phyloP scores from a whole-genome alignment of 2,113 vertebrate species.

The Antennarius striatus region DNA sequence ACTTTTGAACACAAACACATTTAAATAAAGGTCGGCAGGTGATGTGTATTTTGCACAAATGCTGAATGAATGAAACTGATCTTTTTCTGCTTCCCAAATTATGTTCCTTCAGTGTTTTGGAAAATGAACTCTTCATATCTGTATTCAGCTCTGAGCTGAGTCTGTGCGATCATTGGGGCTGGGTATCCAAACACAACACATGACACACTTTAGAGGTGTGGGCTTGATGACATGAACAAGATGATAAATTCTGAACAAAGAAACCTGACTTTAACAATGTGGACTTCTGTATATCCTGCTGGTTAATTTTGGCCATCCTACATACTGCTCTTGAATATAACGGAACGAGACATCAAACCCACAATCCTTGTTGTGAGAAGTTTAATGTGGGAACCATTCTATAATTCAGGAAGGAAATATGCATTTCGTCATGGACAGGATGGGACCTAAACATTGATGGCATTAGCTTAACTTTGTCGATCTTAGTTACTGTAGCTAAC shows the following conservation, averaged over 20 bases:
- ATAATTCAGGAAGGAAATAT: too few species aligned
- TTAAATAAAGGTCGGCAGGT: conserved; percentile 24
- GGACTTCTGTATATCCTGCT: too few species aligned
- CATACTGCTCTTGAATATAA: too few species aligned
- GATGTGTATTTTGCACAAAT: conserved; percentile 35
- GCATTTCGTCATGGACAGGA: too few species aligned
- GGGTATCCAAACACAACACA: conserved; percentile 8
- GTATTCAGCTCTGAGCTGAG: conserved; percentile 33
- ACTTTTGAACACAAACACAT: conserved; percentile 15
- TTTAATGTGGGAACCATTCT: too few species aligned
- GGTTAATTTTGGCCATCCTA: too few species aligned
- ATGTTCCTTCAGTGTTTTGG: conserved; percentile 23
- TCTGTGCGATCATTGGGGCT: conserved; percentile 14
- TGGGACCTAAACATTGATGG: too few species aligned
- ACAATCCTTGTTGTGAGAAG: too few species aligned
- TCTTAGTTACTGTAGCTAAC: too few species aligned
- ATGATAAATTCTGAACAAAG: neutral
- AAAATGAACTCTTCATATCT: conserved; percentile 47
- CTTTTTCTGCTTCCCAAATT: conserved; percentile 5
- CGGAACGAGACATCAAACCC: too few species aligned
- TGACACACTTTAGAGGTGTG: neutral
- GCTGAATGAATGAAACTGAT: conserved; percentile 25
- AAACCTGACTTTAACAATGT: too few species aligned
- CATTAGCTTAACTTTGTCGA: too few species aligned
- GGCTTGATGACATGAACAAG: neutral